Evolutionary conservation across 2,888 invertebrate species (phyloP), one percentile per base, ranked within the genome.

Genomic region (Lamproptera curius): DNA sequence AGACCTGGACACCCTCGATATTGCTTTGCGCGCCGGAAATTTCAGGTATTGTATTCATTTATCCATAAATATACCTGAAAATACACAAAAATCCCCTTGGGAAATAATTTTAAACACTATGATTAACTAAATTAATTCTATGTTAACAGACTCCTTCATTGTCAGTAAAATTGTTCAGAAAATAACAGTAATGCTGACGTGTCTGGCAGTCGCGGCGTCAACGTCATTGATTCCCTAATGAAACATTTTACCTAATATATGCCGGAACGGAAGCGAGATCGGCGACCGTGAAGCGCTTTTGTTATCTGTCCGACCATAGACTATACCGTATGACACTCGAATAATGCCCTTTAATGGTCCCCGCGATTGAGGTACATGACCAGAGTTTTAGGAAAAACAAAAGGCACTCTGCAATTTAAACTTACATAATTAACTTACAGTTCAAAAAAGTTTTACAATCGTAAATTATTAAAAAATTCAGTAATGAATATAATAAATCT

Each of bases 21-120:
- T 86, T 17, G 87, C 86, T 51, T 70, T 86, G 65, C 86, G 87
- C 80, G 88, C 85, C 74, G 88, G 88, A 54, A 88, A 88, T 65
- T 86, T 87, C 77, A 87, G 88, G 88, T 87, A 76, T 40, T 23
- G 1, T 40, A 20, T 20, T 20, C 6, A 20, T 20, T 20, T 20
- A 5, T 20, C 4, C 20, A n/a, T n/a, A n/a, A n/a, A n/a, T n/a
- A n/a, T n/a, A n/a, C n/a, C n/a, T n/a, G n/a, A n/a, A n/a, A n/a
- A n/a, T n/a, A n/a, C n/a, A n/a, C n/a, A n/a, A n/a, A n/a, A n/a
- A n/a, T n/a, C n/a, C n/a, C n/a, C n/a, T n/a, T n/a, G n/a, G n/a
- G n/a, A n/a, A n/a, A n/a, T n/a, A n/a, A n/a, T n/a, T n/a, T n/a
- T n/a, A n/a, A n/a, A n/a, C n/a, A n/a, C n/a, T n/a, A n/a, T n/a